Evolutionary conservation across 2,113 vertebrate species (phyloP).

Genomic region (Butorides virescens): DNA sequence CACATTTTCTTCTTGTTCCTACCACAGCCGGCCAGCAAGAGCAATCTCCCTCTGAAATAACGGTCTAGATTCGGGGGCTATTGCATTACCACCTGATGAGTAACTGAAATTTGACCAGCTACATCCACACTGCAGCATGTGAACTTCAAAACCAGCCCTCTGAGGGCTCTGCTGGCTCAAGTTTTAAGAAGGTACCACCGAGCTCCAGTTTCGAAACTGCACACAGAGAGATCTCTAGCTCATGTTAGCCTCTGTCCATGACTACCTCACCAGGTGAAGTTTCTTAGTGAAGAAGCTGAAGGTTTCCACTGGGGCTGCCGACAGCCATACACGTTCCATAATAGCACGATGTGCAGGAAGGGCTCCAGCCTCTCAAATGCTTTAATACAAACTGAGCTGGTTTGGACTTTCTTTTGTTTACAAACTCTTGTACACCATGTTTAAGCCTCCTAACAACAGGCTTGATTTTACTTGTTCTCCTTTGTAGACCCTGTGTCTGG

Average conservation of each 20-base stretch:
- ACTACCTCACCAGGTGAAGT: background rate
- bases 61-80: constrained; percentile 4
- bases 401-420: background rate
- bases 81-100: constrained; percentile 55
- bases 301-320: background rate
- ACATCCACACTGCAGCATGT: constrained; percentile 16
- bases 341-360: fast-evolving
- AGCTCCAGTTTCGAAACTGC: background rate
- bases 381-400: background rate
- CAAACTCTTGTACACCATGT: background rate
- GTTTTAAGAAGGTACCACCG: constrained; percentile 11
- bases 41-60: constrained; percentile 9
- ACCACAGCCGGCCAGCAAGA: background rate
- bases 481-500: background rate
- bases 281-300: background rate
- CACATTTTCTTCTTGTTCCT: background rate
- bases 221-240: background rate
- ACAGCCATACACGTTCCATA: background rate
- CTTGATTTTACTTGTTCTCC: background rate
- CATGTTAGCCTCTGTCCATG: background rate
- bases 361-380: background rate
- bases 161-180: background rate
- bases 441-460: background rate
- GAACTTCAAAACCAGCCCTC: constrained; percentile 34
- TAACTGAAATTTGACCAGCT: constrained; percentile 47